Evolutionary conservation across 2,113 vertebrate species (phyloP).

Genomic region (Pteruthius melanotis): DNA sequence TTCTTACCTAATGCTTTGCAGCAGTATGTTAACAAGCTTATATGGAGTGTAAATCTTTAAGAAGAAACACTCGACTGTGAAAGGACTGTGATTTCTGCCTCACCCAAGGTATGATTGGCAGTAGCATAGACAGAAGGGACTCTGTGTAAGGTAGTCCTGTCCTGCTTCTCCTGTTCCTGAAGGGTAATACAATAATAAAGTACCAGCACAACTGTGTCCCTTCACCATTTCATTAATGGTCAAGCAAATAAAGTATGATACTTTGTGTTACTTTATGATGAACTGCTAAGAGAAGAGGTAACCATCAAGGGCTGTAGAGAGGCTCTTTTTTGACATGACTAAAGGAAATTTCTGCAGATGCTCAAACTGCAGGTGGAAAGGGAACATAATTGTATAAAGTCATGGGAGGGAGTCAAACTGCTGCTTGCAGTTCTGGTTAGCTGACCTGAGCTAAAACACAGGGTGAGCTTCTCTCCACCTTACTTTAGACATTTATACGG

Average conservation of each 20-base stretch:
- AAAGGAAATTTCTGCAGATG: background rate
- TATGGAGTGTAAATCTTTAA: background rate
- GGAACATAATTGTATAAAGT: background rate
- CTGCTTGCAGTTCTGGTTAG: background rate
- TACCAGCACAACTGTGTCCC: background rate
- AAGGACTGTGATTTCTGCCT: background rate
- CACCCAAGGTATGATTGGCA: background rate
- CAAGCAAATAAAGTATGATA: background rate
- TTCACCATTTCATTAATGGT: background rate
- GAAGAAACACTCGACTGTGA: background rate
- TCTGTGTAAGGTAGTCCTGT: background rate
- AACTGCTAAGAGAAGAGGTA: background rate
- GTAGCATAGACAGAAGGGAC: background rate
- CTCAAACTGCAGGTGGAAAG: background rate
- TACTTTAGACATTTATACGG: background rate
- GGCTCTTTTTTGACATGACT: background rate
- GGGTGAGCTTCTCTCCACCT: background rate
- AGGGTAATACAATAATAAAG: background rate
- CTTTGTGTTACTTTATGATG: background rate
- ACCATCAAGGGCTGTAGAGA: background rate
- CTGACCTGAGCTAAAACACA: background rate
- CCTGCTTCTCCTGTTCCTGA: background rate
- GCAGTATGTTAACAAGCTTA: background rate
- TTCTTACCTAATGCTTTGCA: conserved; percentile 11
- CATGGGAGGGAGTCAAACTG: background rate